phyloP scores from a whole-genome alignment of 2,888 invertebrate species.

The Sycophila texana region DNA sequence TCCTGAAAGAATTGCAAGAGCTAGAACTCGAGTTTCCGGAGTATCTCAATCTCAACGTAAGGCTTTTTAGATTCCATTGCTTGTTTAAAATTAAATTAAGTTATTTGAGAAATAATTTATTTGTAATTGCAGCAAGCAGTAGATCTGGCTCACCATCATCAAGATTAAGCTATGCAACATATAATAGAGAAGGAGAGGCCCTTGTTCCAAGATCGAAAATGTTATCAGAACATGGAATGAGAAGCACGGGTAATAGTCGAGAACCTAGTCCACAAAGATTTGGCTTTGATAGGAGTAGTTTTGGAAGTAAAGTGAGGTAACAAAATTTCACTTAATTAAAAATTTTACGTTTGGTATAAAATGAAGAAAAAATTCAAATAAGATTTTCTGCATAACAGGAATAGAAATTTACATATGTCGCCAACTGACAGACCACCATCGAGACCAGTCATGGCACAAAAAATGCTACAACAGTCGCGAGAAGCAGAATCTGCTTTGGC shows the following conservation, averaged over 20 bases:
- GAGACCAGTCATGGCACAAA: slow-evolving; percentile 85
- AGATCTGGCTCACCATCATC: slow-evolving; percentile 96
- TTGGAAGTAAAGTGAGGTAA: slow-evolving; percentile 69
- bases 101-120: slow-evolving; percentile 11
- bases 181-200: slow-evolving; percentile 78
- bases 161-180: slow-evolving; percentile 85
- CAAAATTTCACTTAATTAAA: neutral
- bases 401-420: slow-evolving; percentile 71
- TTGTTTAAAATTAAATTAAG: slow-evolving; percentile 13
- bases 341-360: neutral
- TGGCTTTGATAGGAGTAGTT: slow-evolving; percentile 70
- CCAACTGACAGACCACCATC: slow-evolving; percentile 78
- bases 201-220: slow-evolving; percentile 78
- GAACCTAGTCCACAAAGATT: slow-evolving; percentile 77
- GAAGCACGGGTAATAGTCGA: slow-evolving; percentile 73
- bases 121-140: slow-evolving; percentile 85
- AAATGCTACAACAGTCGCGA: slow-evolving; percentile 89
- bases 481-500: slow-evolving; percentile 91
- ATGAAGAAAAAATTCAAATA: slow-evolving; percentile 12
- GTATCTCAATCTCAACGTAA: slow-evolving; percentile 96
- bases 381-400: slow-evolving; percentile 59
- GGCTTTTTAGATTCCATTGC: slow-evolving; percentile 69
- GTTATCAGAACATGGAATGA: slow-evolving; percentile 79
- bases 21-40: slow-evolving; percentile 83
- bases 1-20: slow-evolving; percentile 79